Base-by-base conservation (phyloP, 2,888 invertebrate genomes). In the Tipula helvola region DNA sequence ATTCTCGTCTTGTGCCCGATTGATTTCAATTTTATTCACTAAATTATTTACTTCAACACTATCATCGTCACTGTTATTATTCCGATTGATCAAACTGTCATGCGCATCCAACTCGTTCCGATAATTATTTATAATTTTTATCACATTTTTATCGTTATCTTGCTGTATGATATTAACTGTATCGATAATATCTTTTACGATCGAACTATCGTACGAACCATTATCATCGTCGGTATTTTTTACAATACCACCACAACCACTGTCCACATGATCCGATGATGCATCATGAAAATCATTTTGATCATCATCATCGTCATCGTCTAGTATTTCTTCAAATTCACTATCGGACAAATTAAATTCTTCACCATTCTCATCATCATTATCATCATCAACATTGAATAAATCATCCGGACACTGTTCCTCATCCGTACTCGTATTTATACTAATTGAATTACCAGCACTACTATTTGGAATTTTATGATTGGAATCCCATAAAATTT, bases 301-400 rank as follows among this genome's bases (percentile, higher is more conserved):
- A 85, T 85, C 42, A 0, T 42, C 84, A 4, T 84, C 84, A 13
- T 84, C 41, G 16, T 84, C 84, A 8, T 84, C 84, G 16, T 85
- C 85, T 42, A 85, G 42, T 42, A 85, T 85, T 16, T 88, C 89
- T 87, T 89, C 88, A 71, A 89, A 88, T 88, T 90, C 90, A 88
- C 88, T 89, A 88, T 90, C 90, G 88, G 89, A 89, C 86, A 90
- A 90, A 88, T 90, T 89, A 88, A 90, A 90, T 88, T 90, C 89
- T 88, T 90, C 90, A 88, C 89, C 89, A 89, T 89, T 89, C 89
- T 89, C 89, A 88, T 90, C 90, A 88, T 89, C 89, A 86, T 89
- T 89, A 88, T 90, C 90, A 88, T 89, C 89, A 86, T 88, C 88
- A 28, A 89, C 89, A 86, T 88, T 88, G 42, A 18, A 85, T 42